These are phyloP conservation scores for Achlya flavicornis DNA, from an alignment of 2,888 invertebrate genomes.

Conservation along the genomic window DNA sequence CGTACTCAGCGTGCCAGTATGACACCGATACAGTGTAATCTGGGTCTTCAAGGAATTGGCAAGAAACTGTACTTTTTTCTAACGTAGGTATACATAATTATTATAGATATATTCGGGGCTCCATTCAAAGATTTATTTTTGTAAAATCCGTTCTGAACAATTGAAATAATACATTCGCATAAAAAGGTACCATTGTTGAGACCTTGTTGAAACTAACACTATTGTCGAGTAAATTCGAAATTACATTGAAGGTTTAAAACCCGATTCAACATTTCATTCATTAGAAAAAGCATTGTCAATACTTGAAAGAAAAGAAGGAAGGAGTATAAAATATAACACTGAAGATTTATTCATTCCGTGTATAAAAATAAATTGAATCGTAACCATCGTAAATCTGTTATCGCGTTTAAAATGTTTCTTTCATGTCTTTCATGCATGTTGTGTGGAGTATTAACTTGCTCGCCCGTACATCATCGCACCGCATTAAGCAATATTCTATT, in stretches of 20 bases:
- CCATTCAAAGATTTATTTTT: neutral
- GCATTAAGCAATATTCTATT: neutral
- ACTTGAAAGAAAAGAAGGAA: neutral
- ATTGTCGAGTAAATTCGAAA: neutral
- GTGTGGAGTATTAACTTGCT: neutral
- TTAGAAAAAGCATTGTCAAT: neutral
- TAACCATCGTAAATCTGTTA: neutral
- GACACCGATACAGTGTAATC: neutral
- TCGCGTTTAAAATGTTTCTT: neutral
- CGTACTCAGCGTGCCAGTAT: constrained; percentile 27
- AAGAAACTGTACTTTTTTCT: constrained; percentile 9
- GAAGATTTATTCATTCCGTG: neutral
- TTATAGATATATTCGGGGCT: neutral
- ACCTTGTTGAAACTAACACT: neutral
- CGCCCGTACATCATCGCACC: neutral
- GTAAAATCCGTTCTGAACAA: neutral
- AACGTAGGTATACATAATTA: neutral
- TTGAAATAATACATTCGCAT: neutral
- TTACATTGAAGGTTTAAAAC: neutral
- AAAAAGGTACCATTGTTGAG: neutral
- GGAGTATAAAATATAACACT: neutral
- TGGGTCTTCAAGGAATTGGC: constrained; percentile 9
- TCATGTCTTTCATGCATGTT: neutral
- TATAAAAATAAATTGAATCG: no score
- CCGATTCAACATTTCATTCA: neutral